These are phyloP conservation scores for Acanthosepion lycidas DNA, from an alignment of 2,888 invertebrate genomes.

Conservation along the genomic window DNA sequence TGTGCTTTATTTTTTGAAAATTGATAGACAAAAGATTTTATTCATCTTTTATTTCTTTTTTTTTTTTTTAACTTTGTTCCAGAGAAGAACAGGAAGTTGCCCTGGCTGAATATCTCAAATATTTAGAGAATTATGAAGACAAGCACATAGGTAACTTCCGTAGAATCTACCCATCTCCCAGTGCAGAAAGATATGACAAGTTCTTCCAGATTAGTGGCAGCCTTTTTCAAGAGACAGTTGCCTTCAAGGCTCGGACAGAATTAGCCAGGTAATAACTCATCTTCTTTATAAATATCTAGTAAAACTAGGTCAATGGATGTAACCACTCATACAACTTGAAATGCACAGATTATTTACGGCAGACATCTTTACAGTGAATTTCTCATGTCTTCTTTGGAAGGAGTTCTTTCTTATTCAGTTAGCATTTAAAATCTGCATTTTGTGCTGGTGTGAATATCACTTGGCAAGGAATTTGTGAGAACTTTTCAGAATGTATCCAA, in stretches of 20 bases:
- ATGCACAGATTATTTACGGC: background rate
- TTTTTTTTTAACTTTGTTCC: constrained; percentile 45
- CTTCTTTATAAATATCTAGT: background rate
- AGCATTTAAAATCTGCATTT: no score
- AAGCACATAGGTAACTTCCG: constrained; percentile 74
- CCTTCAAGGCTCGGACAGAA: constrained; percentile 74
- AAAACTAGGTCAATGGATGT: background rate
- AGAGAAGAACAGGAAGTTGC: constrained; percentile 74
- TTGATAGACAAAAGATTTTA: background rate
- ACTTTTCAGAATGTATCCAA: no score
- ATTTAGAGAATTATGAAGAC: constrained; percentile 72
- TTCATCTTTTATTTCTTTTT: background rate
- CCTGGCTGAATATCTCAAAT: constrained; percentile 71
- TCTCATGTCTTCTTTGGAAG: no score
- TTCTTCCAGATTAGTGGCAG: constrained; percentile 74
- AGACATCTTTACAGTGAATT: no score
- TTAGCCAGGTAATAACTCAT: constrained; percentile 71
- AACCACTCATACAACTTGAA: background rate
- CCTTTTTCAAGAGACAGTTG: constrained; percentile 75
- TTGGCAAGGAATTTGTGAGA: no score
- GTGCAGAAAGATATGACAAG: constrained; percentile 73
- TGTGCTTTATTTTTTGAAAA: no score
- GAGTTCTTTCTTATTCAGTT: no score
- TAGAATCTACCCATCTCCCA: constrained; percentile 72
- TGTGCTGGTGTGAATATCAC: no score